These are phyloP conservation scores for Molothrus ater DNA, from an alignment of 2,797 vertebrate species.

Conservation along the genomic window DNA sequence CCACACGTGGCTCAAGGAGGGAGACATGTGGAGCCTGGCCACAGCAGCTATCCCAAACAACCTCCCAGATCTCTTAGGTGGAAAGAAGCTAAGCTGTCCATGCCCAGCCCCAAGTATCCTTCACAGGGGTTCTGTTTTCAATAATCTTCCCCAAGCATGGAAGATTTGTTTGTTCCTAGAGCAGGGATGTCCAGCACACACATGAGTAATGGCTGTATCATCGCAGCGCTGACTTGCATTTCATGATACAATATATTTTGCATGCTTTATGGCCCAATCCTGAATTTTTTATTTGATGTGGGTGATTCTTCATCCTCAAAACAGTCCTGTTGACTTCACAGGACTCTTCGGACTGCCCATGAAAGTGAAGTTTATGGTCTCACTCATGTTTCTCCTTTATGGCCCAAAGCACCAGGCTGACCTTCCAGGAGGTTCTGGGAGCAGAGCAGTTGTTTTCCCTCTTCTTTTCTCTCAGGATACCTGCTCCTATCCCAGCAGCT, in stretches of 20 bases:
- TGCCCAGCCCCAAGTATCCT: not conserved
- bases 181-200: not conserved
- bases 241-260: conserved; percentile 31
- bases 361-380: conserved; percentile 17
- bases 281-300: conserved; percentile 13
- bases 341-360: not conserved
- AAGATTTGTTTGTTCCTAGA: not conserved
- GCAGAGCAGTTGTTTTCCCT: not conserved
- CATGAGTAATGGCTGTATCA: conserved; percentile 13
- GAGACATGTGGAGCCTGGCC: not conserved
- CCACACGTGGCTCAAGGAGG: fast-evolving
- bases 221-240: not conserved
- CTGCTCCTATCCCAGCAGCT: not conserved
- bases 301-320: conserved; percentile 9
- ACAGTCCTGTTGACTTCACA: not conserved
- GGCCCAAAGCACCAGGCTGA: not conserved
- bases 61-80: not conserved
- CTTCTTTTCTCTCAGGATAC: not conserved
- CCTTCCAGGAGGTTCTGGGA: not conserved
- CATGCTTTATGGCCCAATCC: not conserved
- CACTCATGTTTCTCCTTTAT: conserved; percentile 2
- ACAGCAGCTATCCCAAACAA: not conserved
- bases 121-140: conserved; percentile 12
- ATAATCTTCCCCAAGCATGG: conserved; percentile 3
- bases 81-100: not conserved